These are phyloP conservation scores for Melanostoma mellinum DNA, from an alignment of 2,888 invertebrate species.

Conservation along the genomic window DNA sequence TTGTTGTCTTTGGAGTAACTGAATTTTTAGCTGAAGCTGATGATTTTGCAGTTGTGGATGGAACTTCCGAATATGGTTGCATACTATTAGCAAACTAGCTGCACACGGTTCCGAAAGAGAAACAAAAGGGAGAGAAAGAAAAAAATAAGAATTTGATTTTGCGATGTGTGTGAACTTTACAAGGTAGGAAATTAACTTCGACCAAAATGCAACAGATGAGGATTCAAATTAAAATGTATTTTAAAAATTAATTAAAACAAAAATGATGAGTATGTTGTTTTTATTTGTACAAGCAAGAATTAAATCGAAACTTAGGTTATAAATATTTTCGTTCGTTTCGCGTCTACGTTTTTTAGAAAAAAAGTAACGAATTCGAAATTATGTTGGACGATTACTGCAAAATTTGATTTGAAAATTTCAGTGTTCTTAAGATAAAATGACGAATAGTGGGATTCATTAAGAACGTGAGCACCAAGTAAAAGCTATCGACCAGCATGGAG, in stretches of 20 bases:
- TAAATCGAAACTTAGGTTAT: too few species aligned
- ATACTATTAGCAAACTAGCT: slow-evolving; percentile 81
- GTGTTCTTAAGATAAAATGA: too few species aligned
- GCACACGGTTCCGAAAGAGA: slow-evolving; percentile 47
- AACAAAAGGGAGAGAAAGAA: slow-evolving; percentile 61
- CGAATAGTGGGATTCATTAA: too few species aligned
- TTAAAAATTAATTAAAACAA: slow-evolving; percentile 1
- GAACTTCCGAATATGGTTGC: slow-evolving; percentile 82
- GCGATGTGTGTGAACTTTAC: too few species aligned
- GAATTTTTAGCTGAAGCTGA: slow-evolving; percentile 72
- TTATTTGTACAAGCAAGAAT: too few species aligned
- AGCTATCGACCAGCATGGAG: too few species aligned
- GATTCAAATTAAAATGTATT: slow-evolving; percentile 6
- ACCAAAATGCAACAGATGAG: slow-evolving; percentile 64
- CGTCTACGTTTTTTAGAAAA: too few species aligned
- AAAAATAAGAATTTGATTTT: slow-evolving; percentile 59
- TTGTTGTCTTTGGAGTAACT: slow-evolving; percentile 61
- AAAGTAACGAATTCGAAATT: too few species aligned
- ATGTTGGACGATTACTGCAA: too few species aligned
- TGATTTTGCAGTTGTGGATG: slow-evolving; percentile 79
- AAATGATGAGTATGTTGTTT: neutral
- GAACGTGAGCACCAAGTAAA: too few species aligned
- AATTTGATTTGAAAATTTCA: too few species aligned
- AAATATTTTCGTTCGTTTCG: too few species aligned
- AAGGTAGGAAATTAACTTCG: neutral